These are phyloP conservation scores for Morinoia aosen DNA, from an alignment of 2,888 invertebrate genomes.

Conservation along the genomic window DNA sequence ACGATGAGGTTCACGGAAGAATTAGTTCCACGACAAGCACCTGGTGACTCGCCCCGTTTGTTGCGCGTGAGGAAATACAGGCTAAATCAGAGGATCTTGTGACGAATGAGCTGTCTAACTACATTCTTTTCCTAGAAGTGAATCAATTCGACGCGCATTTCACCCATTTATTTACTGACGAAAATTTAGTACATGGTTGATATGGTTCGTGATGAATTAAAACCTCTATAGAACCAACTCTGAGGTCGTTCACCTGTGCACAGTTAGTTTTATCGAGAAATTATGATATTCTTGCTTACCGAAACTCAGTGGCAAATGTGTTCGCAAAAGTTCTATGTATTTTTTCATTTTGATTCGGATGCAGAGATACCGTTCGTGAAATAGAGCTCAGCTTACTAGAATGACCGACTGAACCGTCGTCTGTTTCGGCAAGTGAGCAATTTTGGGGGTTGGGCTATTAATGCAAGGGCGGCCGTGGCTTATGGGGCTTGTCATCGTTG, in stretches of 20 bases:
- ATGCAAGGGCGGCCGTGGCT: not conserved
- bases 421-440: too few species aligned
- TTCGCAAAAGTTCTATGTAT: not conserved
- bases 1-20: not conserved
- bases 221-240: not conserved
- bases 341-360: not conserved
- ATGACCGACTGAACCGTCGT: too few species aligned
- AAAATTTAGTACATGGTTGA: not conserved
- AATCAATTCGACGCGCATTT: not conserved
- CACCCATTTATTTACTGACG: not conserved
- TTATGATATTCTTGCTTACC: not conserved
- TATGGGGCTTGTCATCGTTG: not conserved
- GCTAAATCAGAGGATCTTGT: not conserved
- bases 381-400: not conserved
- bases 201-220: not conserved
- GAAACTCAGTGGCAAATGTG: not conserved
- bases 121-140: not conserved
- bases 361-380: not conserved
- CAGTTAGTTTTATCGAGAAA: not conserved
- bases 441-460: too few species aligned
- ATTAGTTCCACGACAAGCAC: not conserved
- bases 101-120: not conserved
- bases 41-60: not conserved
- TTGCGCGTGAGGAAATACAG: not conserved
- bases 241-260: not conserved